phyloP scores from a whole-genome alignment of 2,113 vertebrate genomes.

The Anoura caudifer region DNA sequence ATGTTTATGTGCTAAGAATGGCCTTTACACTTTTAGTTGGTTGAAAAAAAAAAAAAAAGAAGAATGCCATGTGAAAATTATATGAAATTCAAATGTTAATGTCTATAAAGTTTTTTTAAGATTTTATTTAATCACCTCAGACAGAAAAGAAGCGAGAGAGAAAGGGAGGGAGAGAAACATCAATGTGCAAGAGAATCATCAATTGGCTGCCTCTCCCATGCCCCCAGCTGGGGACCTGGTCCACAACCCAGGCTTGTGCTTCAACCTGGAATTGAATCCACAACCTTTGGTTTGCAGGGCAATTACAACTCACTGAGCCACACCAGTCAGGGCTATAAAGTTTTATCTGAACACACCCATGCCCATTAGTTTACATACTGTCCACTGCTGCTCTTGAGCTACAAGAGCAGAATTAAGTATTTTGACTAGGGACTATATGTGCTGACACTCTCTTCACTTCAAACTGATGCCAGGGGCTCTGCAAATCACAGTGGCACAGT shows the following conservation, averaged over 20 bases:
- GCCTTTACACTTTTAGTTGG: neutral
- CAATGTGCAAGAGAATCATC: too few relatives aligned
- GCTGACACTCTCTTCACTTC: neutral
- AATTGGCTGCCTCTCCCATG: too few relatives aligned
- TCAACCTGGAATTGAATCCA: too few relatives aligned
- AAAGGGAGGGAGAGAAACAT: too few relatives aligned
- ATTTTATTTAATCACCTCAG: too few relatives aligned
- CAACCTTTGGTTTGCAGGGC: too few relatives aligned
- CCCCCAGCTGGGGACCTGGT: too few relatives aligned
- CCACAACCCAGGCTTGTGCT: too few relatives aligned
- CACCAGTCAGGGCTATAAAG: too few relatives aligned
- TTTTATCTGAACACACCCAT: neutral
- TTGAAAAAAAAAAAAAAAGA: neutral
- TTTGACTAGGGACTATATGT: neutral
- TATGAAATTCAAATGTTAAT: neutral
- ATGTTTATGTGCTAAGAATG: neutral
- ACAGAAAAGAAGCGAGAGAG: too few relatives aligned
- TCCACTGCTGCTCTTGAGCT: neutral
- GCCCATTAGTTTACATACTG: neutral
- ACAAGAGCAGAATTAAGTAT: neutral
- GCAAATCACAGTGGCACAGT: neutral
- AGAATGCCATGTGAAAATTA: neutral
- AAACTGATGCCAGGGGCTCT: too few relatives aligned
- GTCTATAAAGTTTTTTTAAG: neutral
- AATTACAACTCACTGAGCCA: too few relatives aligned